These are phyloP conservation scores for Halichoerus grypus DNA, from an alignment of 2,113 vertebrate species.

Conservation along the genomic window DNA sequence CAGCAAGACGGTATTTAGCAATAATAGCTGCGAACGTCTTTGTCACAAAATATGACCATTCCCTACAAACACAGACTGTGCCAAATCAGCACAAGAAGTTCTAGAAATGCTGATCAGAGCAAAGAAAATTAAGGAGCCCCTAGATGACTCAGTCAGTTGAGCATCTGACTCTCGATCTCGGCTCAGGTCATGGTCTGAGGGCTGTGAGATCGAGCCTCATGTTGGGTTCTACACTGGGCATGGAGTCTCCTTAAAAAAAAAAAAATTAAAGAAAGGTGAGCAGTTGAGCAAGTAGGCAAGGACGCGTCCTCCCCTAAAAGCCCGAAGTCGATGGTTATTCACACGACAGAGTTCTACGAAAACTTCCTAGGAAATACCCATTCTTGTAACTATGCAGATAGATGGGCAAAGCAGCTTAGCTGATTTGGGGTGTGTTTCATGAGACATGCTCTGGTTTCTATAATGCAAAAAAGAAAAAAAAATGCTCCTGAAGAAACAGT, in stretches of 20 bases:
- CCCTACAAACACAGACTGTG: rapidly evolving
- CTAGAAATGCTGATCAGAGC: neutral
- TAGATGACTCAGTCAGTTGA: too few relatives aligned
- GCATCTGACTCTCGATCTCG: neutral
- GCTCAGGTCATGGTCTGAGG: neutral
- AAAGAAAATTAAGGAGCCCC: neutral
- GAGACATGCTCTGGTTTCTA: neutral
- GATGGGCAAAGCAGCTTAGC: too few relatives aligned
- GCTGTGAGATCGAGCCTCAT: neutral
- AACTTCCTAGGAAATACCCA: rapidly evolving
- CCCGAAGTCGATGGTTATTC: neutral
- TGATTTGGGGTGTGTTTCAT: neutral
- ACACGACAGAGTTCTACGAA: rapidly evolving
- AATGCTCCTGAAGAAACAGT: neutral
- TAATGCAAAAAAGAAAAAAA: neutral
- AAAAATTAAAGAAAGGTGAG: neutral
- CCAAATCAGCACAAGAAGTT: neutral
- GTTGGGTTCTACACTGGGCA: neutral
- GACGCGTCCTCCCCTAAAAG: rapidly evolving
- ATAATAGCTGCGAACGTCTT: neutral
- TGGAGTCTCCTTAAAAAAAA: neutral
- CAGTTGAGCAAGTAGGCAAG: neutral
- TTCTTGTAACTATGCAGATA: neutral
- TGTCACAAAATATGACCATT: neutral
- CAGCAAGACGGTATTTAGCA: neutral